phyloP scores from a whole-genome alignment of 2,113 vertebrate species.

The Sebastes schlegelii region DNA sequence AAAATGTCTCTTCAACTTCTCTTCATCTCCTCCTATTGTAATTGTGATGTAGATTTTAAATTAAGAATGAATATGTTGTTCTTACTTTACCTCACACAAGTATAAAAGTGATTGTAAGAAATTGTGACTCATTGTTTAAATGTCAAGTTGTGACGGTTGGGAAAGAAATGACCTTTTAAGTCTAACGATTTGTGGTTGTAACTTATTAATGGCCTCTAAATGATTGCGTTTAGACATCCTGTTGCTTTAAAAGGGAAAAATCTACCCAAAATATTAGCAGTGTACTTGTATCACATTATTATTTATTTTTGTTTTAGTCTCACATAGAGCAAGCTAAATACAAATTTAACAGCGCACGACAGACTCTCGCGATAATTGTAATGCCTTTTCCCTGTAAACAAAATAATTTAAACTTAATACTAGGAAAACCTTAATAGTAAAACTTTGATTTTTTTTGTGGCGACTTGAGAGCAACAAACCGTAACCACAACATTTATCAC shows the following conservation, averaged over 20 bases:
- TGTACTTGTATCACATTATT: not conserved
- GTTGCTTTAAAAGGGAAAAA: not conserved
- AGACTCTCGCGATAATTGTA: no score
- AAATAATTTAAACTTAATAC: no score
- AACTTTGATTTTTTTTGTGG: no score
- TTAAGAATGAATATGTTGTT: not conserved
- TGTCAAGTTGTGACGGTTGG: conserved; percentile 3
- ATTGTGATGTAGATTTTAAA: not conserved
- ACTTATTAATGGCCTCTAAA: not conserved
- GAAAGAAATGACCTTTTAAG: not conserved
- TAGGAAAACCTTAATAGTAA: no score
- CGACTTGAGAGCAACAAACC: no score
- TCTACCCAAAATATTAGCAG: not conserved
- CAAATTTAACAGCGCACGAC: no score
- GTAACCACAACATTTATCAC: no score
- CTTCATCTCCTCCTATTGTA: not conserved
- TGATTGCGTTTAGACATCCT: not conserved
- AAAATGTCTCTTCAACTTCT: not conserved
- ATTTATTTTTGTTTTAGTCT: not conserved
- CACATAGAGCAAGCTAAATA: not conserved
- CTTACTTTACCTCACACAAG: no score
- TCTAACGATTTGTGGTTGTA: not conserved
- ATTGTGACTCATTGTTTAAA: conserved; percentile 11
- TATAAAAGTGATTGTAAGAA: no score
- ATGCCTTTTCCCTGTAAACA: no score